A percentile compares a stretch with the other conserved stretches of the same genome.
Evolutionary conservation across 2,113 vertebrate species (phyloP).

Genomic region (Scophthalmus maximus): DNA sequence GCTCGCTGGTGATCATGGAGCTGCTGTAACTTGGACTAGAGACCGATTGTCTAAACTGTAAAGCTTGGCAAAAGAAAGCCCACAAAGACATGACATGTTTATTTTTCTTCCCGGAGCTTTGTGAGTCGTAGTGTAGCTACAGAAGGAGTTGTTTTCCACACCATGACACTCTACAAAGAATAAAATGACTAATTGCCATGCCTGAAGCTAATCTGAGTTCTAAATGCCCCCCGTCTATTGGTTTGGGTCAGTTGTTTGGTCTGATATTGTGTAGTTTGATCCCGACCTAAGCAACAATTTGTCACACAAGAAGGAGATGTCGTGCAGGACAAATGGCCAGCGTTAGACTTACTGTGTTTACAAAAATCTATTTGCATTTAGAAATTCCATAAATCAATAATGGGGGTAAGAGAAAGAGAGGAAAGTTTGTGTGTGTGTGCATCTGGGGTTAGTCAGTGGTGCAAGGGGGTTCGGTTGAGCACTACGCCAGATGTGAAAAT

Average conservation of each 20-base stretch:
- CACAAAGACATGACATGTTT: not conserved
- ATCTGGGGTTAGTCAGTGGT: slow-evolving; percentile 42
- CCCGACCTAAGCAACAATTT: not conserved
- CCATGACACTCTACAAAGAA: not conserved
- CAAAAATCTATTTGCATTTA: slow-evolving; percentile 3
- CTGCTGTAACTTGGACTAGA: not conserved
- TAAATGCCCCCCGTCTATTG: not conserved
- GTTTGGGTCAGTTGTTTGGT: not conserved
- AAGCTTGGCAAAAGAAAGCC: not conserved
- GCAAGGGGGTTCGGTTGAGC: slow-evolving; percentile 49
- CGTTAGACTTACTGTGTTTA: not conserved
- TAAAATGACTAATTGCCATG: slow-evolving; percentile 1
- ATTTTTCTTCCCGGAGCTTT: not conserved
- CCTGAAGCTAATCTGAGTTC: not conserved
- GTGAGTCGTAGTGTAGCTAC: too few relatives aligned
- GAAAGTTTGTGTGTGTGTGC: slow-evolving; percentile 25
- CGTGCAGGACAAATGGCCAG: not conserved
- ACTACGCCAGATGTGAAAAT: slow-evolving; percentile 75
- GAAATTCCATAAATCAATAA: not conserved
- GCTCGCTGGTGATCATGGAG: not conserved
- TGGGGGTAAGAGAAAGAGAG: slow-evolving; percentile 8
- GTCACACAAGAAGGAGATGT: not conserved
- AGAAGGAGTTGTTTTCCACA: not conserved
- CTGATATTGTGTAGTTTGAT: not conserved
- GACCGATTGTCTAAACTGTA: not conserved